Base-by-base conservation (phyloP, 2,113 vertebrate species). In the Triplophysa siluroides region DNA sequence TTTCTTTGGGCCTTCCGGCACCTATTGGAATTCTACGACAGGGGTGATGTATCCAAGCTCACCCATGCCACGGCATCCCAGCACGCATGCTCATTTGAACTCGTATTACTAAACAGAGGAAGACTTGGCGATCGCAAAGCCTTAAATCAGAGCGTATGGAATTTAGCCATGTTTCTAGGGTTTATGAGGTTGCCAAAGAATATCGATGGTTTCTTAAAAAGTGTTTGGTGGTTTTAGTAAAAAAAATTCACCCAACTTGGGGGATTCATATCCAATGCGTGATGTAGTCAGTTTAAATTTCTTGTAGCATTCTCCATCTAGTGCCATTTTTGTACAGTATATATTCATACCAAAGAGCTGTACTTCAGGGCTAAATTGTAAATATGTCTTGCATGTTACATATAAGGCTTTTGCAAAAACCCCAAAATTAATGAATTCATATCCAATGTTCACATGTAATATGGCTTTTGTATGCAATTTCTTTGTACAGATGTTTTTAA, bases 21-120 rank as follows among this genome's bases (percentile, higher is more conserved):
- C 91, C 0, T 95, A 93, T 89, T 92, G 91, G 92, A 92, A 92
- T 87, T 92, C 91, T 2, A 64, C 91, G 18, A 84, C 80, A 45
- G 88, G 88, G 21, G 87, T 92, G 8, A 90, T 95, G 43, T 94
- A 93, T 78, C 90, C 85, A 1, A 90, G 86, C 29, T 84, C 92
- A 0, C 56, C 89, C 8, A 92, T 93, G 86, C 88, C 90, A 19
- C 83, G 92, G 47, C 92, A 93, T 75, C 87, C 92, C 0, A 76
- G 82, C 24, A 80, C 87, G 33, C 93, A 92, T 78, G 89, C 93
- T 26, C 91, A 92, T 85, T 89, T 94, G 73, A 92, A 91, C 87
- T 87, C 92, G 5, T 94, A 89, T 80, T 94, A 94, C 90, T 93
- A 87, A 92, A 21, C 41, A 67, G 62, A n/a, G 11, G 21, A 9